Percentiles rank a stretch among this genome's conserved stretches.
phyloP scores from a whole-genome alignment of 64 coral and sea anemone genomes.

The Actinia equina region DNA sequence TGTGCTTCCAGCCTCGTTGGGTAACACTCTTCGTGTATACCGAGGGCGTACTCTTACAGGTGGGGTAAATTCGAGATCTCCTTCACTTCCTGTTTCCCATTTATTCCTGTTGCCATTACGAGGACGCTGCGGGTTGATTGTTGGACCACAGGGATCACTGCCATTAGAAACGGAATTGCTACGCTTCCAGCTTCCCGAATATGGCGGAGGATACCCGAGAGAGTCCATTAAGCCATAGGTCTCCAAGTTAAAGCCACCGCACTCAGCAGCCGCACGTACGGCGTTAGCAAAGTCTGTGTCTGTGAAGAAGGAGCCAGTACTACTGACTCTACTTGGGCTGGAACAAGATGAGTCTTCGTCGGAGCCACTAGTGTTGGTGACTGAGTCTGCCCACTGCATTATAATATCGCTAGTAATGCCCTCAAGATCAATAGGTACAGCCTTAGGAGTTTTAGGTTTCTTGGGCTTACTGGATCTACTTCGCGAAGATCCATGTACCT shows the following conservation, averaged over 20 bases:
- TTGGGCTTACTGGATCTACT: slow-evolving; percentile 29
- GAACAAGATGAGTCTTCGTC: slow-evolving; percentile 88
- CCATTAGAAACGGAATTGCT: slow-evolving; percentile 68
- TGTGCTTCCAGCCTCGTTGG: neutral
- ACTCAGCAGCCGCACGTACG: slow-evolving; percentile 87
- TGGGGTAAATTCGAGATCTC: slow-evolving; percentile 63
- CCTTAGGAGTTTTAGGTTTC: slow-evolving; percentile 62
- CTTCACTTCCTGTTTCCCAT: slow-evolving; percentile 90
- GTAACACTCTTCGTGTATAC: slow-evolving; percentile 43
- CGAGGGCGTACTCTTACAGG: slow-evolving; percentile 63
- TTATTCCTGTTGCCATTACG: slow-evolving; percentile 35
- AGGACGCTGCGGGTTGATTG: slow-evolving; percentile 22
- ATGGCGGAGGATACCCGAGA: slow-evolving; percentile 72
- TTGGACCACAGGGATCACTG: slow-evolving; percentile 53
- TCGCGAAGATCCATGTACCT: neutral
- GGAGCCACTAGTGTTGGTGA: slow-evolving; percentile 98
- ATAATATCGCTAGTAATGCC: slow-evolving; percentile 99
- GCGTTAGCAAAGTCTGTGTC: slow-evolving; percentile 98
- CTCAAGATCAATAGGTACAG: slow-evolving; percentile 92
- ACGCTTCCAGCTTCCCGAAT: slow-evolving; percentile 83
- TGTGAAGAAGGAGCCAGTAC: slow-evolving; percentile 92
- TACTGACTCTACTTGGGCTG: slow-evolving; percentile 81
- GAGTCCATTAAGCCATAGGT: slow-evolving; percentile 94
- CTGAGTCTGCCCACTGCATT: slow-evolving; percentile 99
- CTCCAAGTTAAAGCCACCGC: slow-evolving; percentile 98